A percentile compares a stretch with the other conserved stretches of the same genome.
phyloP scores from a whole-genome alignment of 2,113 vertebrate species.

The Ciconia boyciana region DNA sequence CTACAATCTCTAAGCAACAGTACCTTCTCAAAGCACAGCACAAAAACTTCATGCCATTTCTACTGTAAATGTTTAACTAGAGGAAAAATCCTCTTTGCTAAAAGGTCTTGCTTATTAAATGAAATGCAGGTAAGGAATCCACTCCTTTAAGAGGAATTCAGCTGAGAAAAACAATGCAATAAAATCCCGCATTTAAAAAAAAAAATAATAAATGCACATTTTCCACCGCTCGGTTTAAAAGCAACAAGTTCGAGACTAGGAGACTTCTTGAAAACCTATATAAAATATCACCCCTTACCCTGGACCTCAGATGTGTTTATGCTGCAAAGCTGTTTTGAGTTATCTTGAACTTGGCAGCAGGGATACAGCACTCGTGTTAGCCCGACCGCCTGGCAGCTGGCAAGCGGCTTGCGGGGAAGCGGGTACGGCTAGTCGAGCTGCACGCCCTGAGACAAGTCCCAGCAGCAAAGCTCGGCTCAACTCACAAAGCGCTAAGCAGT shows the following conservation, averaged over 20 bases:
- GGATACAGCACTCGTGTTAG: accelerated
- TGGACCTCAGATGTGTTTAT: background rate
- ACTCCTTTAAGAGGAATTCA: background rate
- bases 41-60: background rate
- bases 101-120: background rate
- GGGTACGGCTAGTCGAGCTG: accelerated
- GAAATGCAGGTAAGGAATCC: background rate
- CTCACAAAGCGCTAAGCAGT: accelerated
- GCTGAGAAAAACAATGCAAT: background rate
- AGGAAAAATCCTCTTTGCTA: background rate
- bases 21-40: background rate
- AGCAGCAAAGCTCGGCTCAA: background rate
- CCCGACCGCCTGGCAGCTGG: background rate
- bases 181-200: background rate
- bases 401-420: background rate
- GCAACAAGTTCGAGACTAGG: background rate
- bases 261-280: background rate
- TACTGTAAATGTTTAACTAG: background rate
- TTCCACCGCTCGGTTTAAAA: background rate
- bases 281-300: background rate
- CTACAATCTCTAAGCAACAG: background rate
- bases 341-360: background rate
- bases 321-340: background rate
- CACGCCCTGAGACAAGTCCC: background rate
- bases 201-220: background rate